Evolutionary conservation across 2,113 vertebrate genomes (phyloP), one percentile per base, ranked within the genome.

Genomic region (Terrapene triunguis): DNA sequence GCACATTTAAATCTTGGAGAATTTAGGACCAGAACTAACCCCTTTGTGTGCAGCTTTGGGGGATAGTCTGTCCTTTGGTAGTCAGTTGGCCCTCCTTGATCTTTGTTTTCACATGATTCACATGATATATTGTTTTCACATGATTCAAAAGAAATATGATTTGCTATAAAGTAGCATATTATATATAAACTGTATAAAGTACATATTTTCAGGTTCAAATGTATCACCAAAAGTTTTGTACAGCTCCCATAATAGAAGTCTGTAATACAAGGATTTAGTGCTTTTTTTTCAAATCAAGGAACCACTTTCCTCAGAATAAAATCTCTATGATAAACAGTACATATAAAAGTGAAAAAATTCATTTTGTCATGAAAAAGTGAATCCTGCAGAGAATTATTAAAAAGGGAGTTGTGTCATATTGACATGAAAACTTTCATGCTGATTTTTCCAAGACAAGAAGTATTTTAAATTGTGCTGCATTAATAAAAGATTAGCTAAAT

Each of bases 351-450:
- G n/a, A 93, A 91, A 95, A 93, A 84, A 51, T 29, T 89, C 12
- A 9, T 53, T 96, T 93, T 95, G 12, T 79, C 89, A 84, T 3
- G 6, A 85, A 92, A 94, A 94, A 19, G 2, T 79, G 50, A 85
- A 91, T 89, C 69, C 94, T 94, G 83, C 53, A 90, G 94, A 98
- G 92, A 84, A 91, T 97, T 96, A 95, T 90, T 93, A 87, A 96
- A 94, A 92, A 55, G 55, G 4, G 50, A 96, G 21, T 82, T 90
- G 94, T 65, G 93, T 87, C 13, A 96, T 93, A 97, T 96, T 89
- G 96, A 93, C 80, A 97, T 92, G 93, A 95, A 97, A 97, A 96
- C 50, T 94, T 97, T 25, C 94, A 95, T 96, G 90, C 90, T 97
- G 96, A 91, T 89, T 97, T 97, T 95, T 87, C 76, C 91, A 85